phyloP scores from a whole-genome alignment of 2,797 vertebrate genomes.

The Microctenopoma stevenorrisi region DNA sequence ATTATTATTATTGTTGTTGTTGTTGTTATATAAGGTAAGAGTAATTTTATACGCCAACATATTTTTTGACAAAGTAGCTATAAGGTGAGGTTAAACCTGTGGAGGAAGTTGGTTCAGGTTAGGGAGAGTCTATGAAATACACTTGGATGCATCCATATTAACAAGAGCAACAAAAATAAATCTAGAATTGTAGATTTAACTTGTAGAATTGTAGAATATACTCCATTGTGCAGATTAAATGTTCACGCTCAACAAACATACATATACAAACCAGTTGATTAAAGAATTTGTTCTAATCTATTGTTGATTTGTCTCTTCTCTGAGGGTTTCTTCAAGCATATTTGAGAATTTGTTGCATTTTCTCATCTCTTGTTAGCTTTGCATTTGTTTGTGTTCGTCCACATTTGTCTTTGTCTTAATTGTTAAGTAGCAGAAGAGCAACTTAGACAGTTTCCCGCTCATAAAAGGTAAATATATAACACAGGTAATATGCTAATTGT shows the following conservation, averaged over 20 bases:
- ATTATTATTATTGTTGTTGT: no score
- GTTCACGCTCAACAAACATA: no score
- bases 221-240: no score
- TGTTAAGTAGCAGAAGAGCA: not conserved
- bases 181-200: not conserved
- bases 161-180: no score
- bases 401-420: not conserved
- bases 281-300: not conserved
- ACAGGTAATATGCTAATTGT: slow-evolving; percentile 45
- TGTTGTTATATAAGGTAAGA: no score
- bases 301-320: not conserved
- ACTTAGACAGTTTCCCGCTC: not conserved
- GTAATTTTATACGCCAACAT: no score
- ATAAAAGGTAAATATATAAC: slow-evolving; percentile 7
- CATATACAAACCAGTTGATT: not conserved
- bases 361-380: not conserved
- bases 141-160: no score
- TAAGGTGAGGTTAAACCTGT: no score
- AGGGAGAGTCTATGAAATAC: no score
- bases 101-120: no score
- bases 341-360: not conserved
- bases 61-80: no score
- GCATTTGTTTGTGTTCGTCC: slow-evolving; percentile 2
- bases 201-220: no score
- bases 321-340: not conserved